Evolutionary conservation across 2,888 invertebrate species (phyloP).

Genomic region (Zaprionus lineosus): DNA sequence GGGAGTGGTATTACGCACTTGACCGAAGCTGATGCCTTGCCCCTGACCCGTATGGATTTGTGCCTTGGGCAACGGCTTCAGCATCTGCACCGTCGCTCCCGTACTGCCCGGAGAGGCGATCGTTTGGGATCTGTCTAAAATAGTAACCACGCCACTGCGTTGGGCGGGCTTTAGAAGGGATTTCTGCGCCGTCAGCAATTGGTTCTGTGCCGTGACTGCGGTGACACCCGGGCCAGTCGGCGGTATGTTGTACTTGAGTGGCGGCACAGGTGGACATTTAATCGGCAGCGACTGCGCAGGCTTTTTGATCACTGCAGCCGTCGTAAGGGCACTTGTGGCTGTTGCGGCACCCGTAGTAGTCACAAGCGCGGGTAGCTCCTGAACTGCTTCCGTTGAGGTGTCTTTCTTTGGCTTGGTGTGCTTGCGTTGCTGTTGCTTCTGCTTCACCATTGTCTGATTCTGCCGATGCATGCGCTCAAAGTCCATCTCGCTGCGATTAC

Average conservation of each 20-base stretch:
- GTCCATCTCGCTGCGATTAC: slow-evolving; percentile 86
- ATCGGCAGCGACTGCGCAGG: slow-evolving; percentile 41
- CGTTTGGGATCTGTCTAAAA: slow-evolving; percentile 37
- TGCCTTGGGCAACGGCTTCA: slow-evolving; percentile 32
- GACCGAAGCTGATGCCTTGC: slow-evolving; percentile 23
- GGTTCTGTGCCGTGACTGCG: slow-evolving; percentile 15
- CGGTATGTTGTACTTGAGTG: slow-evolving; percentile 78
- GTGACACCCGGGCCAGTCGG: slow-evolving; percentile 15
- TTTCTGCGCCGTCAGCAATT: slow-evolving; percentile 55
- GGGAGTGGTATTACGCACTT: slow-evolving; percentile 70
- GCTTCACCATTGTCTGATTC: slow-evolving; percentile 86
- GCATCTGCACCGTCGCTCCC: slow-evolving; percentile 14
- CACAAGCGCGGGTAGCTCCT: slow-evolving; percentile 74
- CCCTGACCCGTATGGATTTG: slow-evolving; percentile 18
- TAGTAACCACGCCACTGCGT: slow-evolving; percentile 44
- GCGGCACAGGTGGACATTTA: slow-evolving; percentile 78
- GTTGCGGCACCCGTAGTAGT: slow-evolving; percentile 50
- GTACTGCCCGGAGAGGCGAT: slow-evolving; percentile 1
- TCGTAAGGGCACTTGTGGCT: slow-evolving; percentile 27
- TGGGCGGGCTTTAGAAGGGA: slow-evolving; percentile 68
- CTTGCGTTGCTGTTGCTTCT: slow-evolving; percentile 79
- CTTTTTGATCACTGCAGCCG: slow-evolving; percentile 39
- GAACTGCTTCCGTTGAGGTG: slow-evolving; percentile 12
- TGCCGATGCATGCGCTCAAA: slow-evolving; percentile 88
- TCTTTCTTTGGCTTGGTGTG: slow-evolving; percentile 55